Conservation (phyloP, 2,797 vertebrate genomes). For the Coregonus suidteri region DNA sequence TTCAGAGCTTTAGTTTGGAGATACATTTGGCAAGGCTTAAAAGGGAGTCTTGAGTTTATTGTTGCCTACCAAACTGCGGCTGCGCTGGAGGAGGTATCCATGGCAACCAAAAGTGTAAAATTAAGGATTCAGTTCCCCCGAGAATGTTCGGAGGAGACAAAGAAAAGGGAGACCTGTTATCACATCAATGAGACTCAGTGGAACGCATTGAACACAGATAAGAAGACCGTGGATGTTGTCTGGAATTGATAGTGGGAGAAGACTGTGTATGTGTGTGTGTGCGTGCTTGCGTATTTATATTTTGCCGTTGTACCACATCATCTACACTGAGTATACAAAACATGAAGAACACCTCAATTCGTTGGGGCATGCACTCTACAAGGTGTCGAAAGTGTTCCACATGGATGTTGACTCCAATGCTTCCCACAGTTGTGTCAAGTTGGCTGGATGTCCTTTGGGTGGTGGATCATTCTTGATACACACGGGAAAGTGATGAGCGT, state of each 20-base stretch:
- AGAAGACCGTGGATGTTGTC: not conserved
- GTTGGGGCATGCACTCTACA: too few relatives aligned
- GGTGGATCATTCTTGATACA: too few relatives aligned
- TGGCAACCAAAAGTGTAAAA: conserved; percentile 76
- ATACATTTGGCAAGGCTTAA: conserved; percentile 62
- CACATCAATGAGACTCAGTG: conserved; percentile 55
- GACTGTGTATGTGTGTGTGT: conserved; percentile 12
- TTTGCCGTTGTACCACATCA: too few relatives aligned
- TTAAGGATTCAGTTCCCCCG: conserved; percentile 68
- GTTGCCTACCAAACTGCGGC: conserved; percentile 66
- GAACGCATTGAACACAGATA: conserved; percentile 51
- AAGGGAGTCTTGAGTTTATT: conserved; percentile 59
- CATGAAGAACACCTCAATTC: too few relatives aligned
- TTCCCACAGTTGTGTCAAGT: too few relatives aligned
- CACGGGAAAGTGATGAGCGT: too few relatives aligned
- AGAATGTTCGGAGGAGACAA: conserved; percentile 65
- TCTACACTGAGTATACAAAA: too few relatives aligned
- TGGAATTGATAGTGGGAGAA: not conserved
- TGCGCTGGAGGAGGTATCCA: conserved; percentile 69
- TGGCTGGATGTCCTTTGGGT: too few relatives aligned
- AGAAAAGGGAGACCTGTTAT: conserved; percentile 62
- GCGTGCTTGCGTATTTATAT: not conserved
- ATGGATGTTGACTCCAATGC: too few relatives aligned
- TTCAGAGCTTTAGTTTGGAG: conserved; percentile 52
- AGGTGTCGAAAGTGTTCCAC: too few relatives aligned